phyloP scores from a whole-genome alignment of 2,888 invertebrate genomes.

The Lacanobia oleracea region DNA sequence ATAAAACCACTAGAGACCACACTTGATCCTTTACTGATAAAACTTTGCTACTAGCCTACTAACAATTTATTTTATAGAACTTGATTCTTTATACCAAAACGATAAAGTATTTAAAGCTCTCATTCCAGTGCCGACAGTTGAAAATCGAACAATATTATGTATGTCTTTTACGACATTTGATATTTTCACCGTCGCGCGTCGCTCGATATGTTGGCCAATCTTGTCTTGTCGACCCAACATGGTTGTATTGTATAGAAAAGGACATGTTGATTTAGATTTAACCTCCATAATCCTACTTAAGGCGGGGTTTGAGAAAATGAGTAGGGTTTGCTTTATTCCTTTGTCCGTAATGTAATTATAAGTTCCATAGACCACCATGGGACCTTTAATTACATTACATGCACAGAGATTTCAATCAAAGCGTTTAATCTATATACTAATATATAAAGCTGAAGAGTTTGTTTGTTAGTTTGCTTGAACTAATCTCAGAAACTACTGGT shows the following conservation, averaged over 20 bases:
- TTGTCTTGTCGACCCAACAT: no score
- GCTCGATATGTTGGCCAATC: no score
- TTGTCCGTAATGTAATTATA: no score
- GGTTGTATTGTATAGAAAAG: no score
- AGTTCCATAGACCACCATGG: no score
- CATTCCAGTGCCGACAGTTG: neutral
- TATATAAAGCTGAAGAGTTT: no score
- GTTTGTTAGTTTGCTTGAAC: no score
- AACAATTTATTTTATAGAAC: neutral
- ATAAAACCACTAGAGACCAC: neutral
- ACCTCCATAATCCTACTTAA: conserved; percentile 13
- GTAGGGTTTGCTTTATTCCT: no score
- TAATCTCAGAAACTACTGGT: no score
- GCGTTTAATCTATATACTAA: no score
- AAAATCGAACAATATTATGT: neutral
- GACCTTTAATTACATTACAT: neutral
- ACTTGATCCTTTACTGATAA: neutral
- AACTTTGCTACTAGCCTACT: neutral
- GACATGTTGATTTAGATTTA: neutral
- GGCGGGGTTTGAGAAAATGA: neutral
- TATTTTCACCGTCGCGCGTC: no score
- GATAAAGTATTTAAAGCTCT: neutral
- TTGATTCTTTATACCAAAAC: neutral
- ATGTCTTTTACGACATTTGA: neutral
- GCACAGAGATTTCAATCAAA: no score